Conservation (phyloP, 2,888 invertebrate species). For the Drosophila austrosaltans region DNA sequence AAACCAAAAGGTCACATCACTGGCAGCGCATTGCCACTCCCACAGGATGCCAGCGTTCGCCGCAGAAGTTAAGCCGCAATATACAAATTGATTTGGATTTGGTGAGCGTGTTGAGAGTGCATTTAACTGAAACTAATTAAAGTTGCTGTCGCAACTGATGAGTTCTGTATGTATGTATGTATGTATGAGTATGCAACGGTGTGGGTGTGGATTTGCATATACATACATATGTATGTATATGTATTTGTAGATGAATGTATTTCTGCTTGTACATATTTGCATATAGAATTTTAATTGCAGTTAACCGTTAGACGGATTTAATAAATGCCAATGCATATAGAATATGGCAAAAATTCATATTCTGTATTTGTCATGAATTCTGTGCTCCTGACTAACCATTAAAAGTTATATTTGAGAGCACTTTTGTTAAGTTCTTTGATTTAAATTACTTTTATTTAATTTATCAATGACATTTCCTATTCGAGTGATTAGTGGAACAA, state of each 20-base stretch:
- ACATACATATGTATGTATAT: slow-evolving; percentile 4
- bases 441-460: no score
- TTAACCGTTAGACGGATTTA: slow-evolving; percentile 12
- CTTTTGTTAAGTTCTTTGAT: no score
- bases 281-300: slow-evolving; percentile 15
- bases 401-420: no score
- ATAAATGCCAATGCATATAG: not conserved
- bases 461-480: no score
- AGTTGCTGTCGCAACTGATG: slow-evolving; percentile 31
- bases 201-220: not conserved
- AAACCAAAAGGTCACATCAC: not conserved
- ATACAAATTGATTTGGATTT: slow-evolving; percentile 62
- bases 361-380: no score
- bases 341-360: no score
- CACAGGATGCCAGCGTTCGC: not conserved
- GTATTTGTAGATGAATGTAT: not conserved
- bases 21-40: not conserved
- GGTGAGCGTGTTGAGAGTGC: slow-evolving; percentile 55
- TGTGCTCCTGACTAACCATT: no score
- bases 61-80: slow-evolving; percentile 48
- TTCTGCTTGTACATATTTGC: slow-evolving; percentile 20
- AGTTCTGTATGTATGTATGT: slow-evolving; percentile 13
- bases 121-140: slow-evolving; percentile 63
- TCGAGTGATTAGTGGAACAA: no score
- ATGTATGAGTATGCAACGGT: slow-evolving; percentile 5